Percentiles rank a stretch among this genome's conserved stretches.
Evolutionary conservation across 1,140 invertebrate genomes (phyloP).

Genomic region (Microplitis demolitor): DNA sequence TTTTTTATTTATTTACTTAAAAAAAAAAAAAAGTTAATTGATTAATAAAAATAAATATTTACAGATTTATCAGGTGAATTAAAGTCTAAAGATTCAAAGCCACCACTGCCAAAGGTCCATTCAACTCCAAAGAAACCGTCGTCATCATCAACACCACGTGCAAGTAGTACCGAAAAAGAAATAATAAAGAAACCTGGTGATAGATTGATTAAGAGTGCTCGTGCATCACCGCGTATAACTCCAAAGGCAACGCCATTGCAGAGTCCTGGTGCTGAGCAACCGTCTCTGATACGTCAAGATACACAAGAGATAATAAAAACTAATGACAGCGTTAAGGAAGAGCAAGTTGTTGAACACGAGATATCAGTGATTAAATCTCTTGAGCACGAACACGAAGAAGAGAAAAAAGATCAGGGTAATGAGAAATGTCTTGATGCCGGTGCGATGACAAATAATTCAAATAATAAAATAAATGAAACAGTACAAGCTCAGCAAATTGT

Average conservation of each 20-base stretch:
- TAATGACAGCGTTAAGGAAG: constrained; percentile 32
- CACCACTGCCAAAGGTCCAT: constrained; percentile 62
- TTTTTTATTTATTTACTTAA: background rate
- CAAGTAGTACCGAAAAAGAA: constrained; percentile 34
- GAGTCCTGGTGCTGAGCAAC: constrained; percentile 62
- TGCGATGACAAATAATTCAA: background rate
- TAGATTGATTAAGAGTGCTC: constrained; percentile 55
- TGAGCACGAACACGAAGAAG: constrained; percentile 46
- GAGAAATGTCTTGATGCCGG: constrained; percentile 40
- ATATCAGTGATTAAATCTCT: constrained; percentile 36
- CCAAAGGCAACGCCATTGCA: constrained; percentile 65
- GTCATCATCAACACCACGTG: constrained; percentile 37
- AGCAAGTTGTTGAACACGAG: constrained; percentile 37
- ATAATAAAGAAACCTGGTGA: constrained; percentile 51
- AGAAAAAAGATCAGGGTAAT: constrained; percentile 52
- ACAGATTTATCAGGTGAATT: constrained; percentile 48
- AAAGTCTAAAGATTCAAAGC: constrained; percentile 60
- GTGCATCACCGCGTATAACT: constrained; percentile 59
- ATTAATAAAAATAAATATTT: constrained; percentile 10
- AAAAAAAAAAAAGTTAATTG: background rate
- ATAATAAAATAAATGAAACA: constrained; percentile 3
- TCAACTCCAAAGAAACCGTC: constrained; percentile 59
- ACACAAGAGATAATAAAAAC: constrained; percentile 58
- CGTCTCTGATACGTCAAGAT: constrained; percentile 50
- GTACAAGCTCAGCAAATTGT: background rate